phyloP scores from a whole-genome alignment of 2,113 vertebrate species.

The Pipa parva region DNA sequence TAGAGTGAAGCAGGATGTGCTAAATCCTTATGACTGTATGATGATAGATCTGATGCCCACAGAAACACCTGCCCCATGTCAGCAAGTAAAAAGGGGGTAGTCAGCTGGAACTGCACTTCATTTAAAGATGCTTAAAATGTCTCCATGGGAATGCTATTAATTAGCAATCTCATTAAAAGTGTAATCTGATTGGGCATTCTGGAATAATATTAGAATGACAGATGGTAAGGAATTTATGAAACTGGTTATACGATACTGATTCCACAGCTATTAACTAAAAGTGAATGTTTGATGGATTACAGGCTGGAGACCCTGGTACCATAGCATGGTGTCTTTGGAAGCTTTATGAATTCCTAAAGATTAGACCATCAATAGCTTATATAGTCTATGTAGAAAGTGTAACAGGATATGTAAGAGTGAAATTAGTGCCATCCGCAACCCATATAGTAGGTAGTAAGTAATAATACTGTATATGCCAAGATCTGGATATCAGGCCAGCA shows the following conservation, averaged over 20 bases:
- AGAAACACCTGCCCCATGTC: constrained; percentile 25
- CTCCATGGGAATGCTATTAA: constrained; percentile 25
- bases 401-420: too few species aligned
- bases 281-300: not conserved
- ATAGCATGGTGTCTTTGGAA: too few species aligned
- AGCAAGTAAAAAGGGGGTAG: constrained; percentile 4
- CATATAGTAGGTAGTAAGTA: too few species aligned
- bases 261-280: not conserved
- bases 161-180: constrained; percentile 37
- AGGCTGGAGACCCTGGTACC: not conserved
- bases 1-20: not conserved
- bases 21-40: constrained; percentile 19
- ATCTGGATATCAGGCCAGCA: too few species aligned
- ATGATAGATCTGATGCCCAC: constrained; percentile 21
- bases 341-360: too few species aligned
- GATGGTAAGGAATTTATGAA: not conserved
- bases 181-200: constrained; percentile 21
- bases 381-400: too few species aligned
- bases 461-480: too few species aligned
- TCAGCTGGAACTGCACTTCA: constrained; percentile 23
- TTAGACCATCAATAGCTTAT: too few species aligned
- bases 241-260: constrained; percentile 10
- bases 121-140: constrained; percentile 20
- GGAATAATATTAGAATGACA: constrained; percentile 14
- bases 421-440: too few species aligned